phyloP scores from a whole-genome alignment of 2,113 vertebrate genomes.

The Spea bombifrons region DNA sequence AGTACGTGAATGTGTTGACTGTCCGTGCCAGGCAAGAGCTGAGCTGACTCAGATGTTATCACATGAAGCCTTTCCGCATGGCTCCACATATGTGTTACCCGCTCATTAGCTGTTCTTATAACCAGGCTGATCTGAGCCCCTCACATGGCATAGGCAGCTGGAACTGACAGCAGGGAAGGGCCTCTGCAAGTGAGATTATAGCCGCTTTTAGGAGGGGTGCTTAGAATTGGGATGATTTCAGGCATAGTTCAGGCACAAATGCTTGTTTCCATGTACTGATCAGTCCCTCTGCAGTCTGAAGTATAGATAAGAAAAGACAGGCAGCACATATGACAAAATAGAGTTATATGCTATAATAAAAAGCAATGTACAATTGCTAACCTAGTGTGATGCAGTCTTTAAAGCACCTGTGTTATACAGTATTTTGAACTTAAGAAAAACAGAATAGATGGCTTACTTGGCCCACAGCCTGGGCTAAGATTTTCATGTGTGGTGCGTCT shows the following conservation, averaged over 20 bases:
- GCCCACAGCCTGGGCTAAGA: no score
- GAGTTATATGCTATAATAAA: no score
- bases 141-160: constrained; percentile 32
- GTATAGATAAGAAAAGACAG: background rate
- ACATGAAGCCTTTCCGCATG: constrained; percentile 35
- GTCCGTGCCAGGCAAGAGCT: constrained; percentile 43
- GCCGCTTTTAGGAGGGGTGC: constrained; percentile 15
- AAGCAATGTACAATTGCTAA: no score
- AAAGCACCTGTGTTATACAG: no score
- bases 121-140: constrained; percentile 30
- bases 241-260: background rate
- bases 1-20: constrained; percentile 30
- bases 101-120: constrained; percentile 38
- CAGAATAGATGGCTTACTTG: no score
- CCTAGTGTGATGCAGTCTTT: no score
- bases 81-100: constrained; percentile 36
- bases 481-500: no score
- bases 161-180: constrained; percentile 37
- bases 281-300: background rate
- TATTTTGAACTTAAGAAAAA: no score
- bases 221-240: background rate
- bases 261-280: background rate
- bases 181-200: constrained; percentile 43
- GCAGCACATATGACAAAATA: background rate
- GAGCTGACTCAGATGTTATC: constrained; percentile 45